Percentiles rank a stretch among this genome's conserved stretches.
These are phyloP conservation scores for Neosilurus hyrtlii DNA, from an alignment of 2,797 vertebrate species.

Conservation along the genomic window DNA sequence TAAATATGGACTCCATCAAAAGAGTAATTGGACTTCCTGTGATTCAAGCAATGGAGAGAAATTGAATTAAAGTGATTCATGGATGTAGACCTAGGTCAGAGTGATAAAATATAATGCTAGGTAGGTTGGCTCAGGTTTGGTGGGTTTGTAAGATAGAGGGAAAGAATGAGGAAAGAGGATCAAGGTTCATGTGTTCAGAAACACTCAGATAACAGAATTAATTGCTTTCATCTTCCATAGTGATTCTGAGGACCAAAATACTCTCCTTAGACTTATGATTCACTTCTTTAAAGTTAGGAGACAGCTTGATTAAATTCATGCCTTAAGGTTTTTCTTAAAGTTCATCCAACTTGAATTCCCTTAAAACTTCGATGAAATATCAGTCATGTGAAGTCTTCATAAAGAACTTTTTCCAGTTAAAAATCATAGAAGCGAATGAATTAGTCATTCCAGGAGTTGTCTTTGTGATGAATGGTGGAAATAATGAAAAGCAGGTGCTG, in stretches of 20 bases:
- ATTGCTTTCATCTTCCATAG: conserved; percentile 16
- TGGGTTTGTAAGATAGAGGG: background rate
- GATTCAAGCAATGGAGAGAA: conserved; percentile 17
- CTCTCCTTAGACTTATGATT: conserved; percentile 2
- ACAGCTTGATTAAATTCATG: conserved; percentile 20
- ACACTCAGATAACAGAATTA: conserved; percentile 33
- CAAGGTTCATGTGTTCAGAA: conserved; percentile 13
- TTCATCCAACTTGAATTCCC: conserved; percentile 38
- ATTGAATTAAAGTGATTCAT: conserved; percentile 32
- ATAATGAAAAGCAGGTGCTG: conserved; percentile 29
- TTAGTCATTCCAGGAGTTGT: conserved; percentile 20
- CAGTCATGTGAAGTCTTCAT: background rate
- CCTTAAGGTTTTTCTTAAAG: conserved; percentile 26
- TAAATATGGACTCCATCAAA: conserved; percentile 37
- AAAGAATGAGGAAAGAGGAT: conserved; percentile 27
- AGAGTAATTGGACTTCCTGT: conserved; percentile 35
- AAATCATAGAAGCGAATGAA: conserved; percentile 14
- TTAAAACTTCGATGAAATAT: conserved; percentile 27
- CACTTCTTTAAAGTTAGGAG: conserved; percentile 14
- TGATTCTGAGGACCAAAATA: conserved; percentile 17
- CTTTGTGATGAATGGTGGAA: conserved; percentile 25
- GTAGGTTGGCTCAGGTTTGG: conserved; percentile 8
- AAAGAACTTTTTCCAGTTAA: conserved; percentile 14
- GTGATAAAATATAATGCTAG: conserved; percentile 16
- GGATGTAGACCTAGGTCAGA: conserved; percentile 31